Conservation (phyloP, 2,888 invertebrate species). For the Dione juno region DNA sequence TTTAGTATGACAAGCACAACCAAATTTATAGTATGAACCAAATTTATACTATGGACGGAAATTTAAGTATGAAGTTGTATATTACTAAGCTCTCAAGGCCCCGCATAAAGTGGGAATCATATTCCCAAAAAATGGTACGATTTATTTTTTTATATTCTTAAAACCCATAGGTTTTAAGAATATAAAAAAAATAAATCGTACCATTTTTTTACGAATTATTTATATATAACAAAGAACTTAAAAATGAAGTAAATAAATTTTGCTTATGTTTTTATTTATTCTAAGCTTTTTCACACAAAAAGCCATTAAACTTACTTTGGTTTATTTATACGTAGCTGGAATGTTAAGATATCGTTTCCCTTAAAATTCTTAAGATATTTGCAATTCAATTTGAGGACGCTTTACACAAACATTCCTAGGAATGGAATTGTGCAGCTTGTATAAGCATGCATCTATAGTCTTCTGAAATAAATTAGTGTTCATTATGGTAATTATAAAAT, state of each 20-base stretch:
- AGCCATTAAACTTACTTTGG: conserved; percentile 12
- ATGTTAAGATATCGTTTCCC: neutral
- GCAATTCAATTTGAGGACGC: conserved; percentile 17
- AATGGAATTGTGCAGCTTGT: neutral
- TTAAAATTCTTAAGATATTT: conserved; percentile 1
- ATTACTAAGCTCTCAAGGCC: neutral
- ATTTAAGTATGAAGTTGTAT: neutral
- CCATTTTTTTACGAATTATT: neutral
- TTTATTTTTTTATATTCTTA: no score
- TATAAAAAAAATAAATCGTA: no score
- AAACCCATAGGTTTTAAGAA: no score
- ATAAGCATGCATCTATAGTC: neutral
- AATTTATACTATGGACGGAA: neutral
- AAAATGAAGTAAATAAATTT: neutral
- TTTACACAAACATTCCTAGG: conserved; percentile 1
- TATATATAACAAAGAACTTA: conserved; percentile 4
- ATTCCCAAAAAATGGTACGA: no score
- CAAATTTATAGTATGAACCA: no score
- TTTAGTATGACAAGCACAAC: no score
- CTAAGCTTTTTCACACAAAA: neutral
- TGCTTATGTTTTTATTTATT: conserved; percentile 8
- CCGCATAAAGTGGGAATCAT: neutral
- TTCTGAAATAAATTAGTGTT: neutral
- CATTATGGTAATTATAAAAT: no score
- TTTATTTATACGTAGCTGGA: conserved; percentile 7